These are phyloP conservation scores for Ornithoptera alexandrae DNA, from an alignment of 2,888 invertebrate genomes.

Conservation along the genomic window DNA sequence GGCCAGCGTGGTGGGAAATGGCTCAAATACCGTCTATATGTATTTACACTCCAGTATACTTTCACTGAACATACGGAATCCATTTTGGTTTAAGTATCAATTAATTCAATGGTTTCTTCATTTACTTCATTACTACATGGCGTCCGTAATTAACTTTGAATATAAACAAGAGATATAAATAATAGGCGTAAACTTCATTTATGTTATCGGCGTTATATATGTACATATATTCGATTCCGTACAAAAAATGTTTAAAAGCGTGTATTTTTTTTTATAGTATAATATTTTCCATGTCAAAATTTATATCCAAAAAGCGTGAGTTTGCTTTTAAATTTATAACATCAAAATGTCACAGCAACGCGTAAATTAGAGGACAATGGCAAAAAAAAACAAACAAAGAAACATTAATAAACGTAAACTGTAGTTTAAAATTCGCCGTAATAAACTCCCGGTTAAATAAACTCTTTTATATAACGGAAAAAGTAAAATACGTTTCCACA, in stretches of 20 bases:
- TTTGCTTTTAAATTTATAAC: conserved; percentile 1
- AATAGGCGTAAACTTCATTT: neutral
- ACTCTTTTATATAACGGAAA: conserved; percentile 26
- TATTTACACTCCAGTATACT: no score
- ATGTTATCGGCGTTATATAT: neutral
- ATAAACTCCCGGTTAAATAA: conserved; percentile 33
- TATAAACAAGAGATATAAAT: neutral
- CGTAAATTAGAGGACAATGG: conserved; percentile 9
- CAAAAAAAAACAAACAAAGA: conserved; percentile 16
- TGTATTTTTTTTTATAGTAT: neutral
- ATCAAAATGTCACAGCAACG: conserved; percentile 14
- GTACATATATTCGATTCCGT: neutral
- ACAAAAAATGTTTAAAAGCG: neutral
- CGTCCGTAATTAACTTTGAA: no score
- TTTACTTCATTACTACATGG: no score
- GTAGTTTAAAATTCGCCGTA: conserved; percentile 28
- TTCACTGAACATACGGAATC: no score
- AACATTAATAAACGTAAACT: conserved; percentile 27
- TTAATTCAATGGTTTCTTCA: no score
- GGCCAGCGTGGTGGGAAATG: no score
- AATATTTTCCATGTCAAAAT: conserved; percentile 3
- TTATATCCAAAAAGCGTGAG: conserved; percentile 4
- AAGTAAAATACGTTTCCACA: conserved; percentile 33
- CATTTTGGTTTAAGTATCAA: no score
- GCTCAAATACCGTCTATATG: no score